Conservation (phyloP, 2,888 invertebrate genomes). For the Meiosimyza decipiens region DNA sequence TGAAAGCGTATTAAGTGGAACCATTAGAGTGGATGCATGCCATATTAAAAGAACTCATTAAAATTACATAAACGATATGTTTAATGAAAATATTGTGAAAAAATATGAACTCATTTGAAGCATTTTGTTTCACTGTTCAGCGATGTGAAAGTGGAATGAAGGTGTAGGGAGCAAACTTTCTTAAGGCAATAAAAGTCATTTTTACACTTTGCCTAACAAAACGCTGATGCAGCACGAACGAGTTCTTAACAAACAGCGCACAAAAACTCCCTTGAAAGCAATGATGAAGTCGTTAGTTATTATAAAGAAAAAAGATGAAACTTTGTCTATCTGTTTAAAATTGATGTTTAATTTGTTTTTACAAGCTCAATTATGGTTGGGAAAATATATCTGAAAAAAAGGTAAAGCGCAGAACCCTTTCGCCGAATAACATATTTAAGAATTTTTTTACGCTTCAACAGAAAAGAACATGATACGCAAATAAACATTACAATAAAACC, state of each 20-base stretch:
- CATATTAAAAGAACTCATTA: too few species aligned
- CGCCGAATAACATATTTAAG: too few species aligned
- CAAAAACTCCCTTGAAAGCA: constrained; percentile 42
- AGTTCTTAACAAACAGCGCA: constrained; percentile 3
- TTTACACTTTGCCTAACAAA: not conserved
- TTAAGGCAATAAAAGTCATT: constrained; percentile 4
- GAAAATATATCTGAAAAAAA: constrained; percentile 36
- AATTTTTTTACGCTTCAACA: not conserved
- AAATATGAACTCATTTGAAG: too few species aligned
- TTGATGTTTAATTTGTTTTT: constrained; percentile 65
- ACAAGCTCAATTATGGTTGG: constrained; percentile 54
- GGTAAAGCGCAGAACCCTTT: too few species aligned
- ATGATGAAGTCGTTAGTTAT: constrained; percentile 47
- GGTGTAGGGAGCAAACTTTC: constrained; percentile 6
- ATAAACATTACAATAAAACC: not conserved
- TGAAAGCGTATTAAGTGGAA: too few species aligned
- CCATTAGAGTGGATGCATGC: too few species aligned
- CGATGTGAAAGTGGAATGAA: not conserved
- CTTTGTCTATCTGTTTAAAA: constrained; percentile 41
- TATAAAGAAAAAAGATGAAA: constrained; percentile 11
- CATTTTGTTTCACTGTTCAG: not conserved
- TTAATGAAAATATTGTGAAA: too few species aligned
- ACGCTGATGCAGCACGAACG: not conserved
- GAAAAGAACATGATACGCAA: constrained; percentile 2
- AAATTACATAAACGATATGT: too few species aligned